Base-by-base conservation (phyloP, 2,888 invertebrate species). In the Cryptophagus acutangulus region DNA sequence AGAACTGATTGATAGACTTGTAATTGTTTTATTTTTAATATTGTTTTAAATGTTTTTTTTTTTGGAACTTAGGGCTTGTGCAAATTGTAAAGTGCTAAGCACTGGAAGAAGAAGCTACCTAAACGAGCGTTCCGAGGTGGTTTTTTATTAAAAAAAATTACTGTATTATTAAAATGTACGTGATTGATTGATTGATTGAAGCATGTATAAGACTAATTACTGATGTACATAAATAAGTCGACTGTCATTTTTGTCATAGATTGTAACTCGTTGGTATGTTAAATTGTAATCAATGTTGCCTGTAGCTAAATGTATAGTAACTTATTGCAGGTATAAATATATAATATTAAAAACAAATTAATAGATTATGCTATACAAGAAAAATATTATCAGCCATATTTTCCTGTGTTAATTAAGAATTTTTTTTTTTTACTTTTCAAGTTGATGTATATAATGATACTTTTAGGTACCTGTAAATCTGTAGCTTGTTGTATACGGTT, bases 291-390 rank as follows among this genome's bases (percentile, higher is more conserved):
- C 63, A 66, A 65, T 68, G 68, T 69, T 67, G 67, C 67, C 62
- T 65, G 67, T 68, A 66, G 65, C 64, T 69, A 59, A 68, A 67
- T 68, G 66, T 68, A 68, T 69, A 69, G 67, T 68, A 69, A 68
- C 66, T 69, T 68, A 69, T 68, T 67, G 65, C 66, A 65, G 62
- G 62, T 63, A 61, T 63, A 61, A 55, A 49, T 48, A 53, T 54
- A 13, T 31, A 31, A 31, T 15, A 31, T 15, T 31, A 3, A 31
- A 31, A n/a, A n/a, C n/a, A n/a, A n/a, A 20, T 20, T 20, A 20
- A 31, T 31, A 26, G 26, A n/a, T 26, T 20, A 26, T 26, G 26
- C 26, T 26, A 26, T 26, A n/a, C n/a, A 26, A 26, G 12, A 3
- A 52, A 55, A 46, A 48, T 50, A 52, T 46, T 55, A 50, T 51